These are phyloP conservation scores for Brachypalpus laphriformis DNA, from an alignment of 2,888 invertebrate genomes.

Conservation along the genomic window DNA sequence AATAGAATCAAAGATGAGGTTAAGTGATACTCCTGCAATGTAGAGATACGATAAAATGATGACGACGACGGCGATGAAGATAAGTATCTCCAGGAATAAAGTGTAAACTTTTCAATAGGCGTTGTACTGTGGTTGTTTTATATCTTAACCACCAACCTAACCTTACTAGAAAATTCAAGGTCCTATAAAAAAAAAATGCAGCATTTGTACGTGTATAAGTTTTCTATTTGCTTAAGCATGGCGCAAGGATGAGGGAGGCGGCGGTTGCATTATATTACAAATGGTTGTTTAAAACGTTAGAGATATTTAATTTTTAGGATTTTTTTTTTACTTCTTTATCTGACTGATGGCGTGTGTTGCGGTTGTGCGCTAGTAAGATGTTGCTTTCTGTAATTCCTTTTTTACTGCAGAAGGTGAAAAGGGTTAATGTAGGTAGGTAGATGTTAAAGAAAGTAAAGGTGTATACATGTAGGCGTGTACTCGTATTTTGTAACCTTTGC, in stretches of 20 bases:
- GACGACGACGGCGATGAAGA: conserved; percentile 63
- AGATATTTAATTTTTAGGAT: conserved; percentile 45
- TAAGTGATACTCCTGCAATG: conserved; percentile 64
- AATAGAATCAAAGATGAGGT: conserved; percentile 73
- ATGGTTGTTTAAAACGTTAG: conserved; percentile 63
- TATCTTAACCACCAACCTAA: conserved; percentile 64
- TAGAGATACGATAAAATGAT: conserved; percentile 47
- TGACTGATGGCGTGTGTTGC: conserved; percentile 16
- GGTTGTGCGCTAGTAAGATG: conserved; percentile 5
- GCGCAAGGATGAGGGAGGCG: conserved; percentile 56
- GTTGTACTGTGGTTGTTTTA: conserved; percentile 70
- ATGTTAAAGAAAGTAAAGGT: neutral
- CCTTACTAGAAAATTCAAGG: conserved; percentile 70
- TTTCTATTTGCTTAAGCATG: conserved; percentile 62
- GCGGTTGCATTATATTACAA: conserved; percentile 65
- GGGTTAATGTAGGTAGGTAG: conserved; percentile 18
- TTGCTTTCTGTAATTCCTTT: conserved; percentile 46
- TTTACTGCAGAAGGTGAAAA: conserved; percentile 34
- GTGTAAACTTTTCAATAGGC: conserved; percentile 74
- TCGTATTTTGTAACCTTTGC: neutral
- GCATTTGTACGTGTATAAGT: conserved; percentile 42
- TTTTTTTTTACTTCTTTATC: conserved; percentile 24
- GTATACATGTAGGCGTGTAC: neutral
- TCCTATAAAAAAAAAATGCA: conserved; percentile 34
- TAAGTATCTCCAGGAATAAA: conserved; percentile 69